A percentile compares a stretch with the other conserved stretches of the same genome.
These are phyloP conservation scores for Drosophila anomelani DNA, from an alignment of 2,888 invertebrate species.

Conservation along the genomic window DNA sequence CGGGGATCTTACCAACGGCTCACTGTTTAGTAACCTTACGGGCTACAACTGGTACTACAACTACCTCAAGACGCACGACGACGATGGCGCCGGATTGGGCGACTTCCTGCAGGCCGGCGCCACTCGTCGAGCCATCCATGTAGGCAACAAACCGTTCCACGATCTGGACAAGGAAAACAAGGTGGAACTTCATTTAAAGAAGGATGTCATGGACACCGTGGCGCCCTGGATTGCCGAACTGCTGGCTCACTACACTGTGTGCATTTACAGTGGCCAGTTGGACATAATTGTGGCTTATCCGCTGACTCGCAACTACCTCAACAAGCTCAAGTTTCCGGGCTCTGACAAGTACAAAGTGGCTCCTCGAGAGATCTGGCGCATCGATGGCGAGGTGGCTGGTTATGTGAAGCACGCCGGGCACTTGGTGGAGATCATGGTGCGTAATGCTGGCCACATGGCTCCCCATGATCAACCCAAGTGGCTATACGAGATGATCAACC, in stretches of 20 bases:
- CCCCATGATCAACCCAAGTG: constrained; percentile 92
- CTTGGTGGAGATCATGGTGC: constrained; percentile 90
- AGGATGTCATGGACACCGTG: constrained; percentile 93
- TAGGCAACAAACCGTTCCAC: constrained; percentile 91
- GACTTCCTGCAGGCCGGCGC: constrained; percentile 82
- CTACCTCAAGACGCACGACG: constrained; percentile 86
- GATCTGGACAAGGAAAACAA: constrained; percentile 83
- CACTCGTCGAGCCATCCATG: constrained; percentile 91
- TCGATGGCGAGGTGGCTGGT: constrained; percentile 89
- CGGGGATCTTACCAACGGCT: constrained; percentile 86
- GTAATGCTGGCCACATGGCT: constrained; percentile 93
- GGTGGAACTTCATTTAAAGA: constrained; percentile 90
- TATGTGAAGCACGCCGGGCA: constrained; percentile 90
- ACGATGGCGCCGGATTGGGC: constrained; percentile 86
- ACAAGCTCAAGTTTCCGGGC: constrained; percentile 89
- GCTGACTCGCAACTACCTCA: constrained; percentile 91
- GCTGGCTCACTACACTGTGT: constrained; percentile 86
- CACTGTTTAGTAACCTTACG: constrained; percentile 87
- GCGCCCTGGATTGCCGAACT: constrained; percentile 90
- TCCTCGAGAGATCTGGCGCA: constrained; percentile 89
- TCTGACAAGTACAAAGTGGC: constrained; percentile 88
- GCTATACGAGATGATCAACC: constrained; percentile 89
- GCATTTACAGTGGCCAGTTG: constrained; percentile 95
- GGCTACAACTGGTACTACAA: constrained; percentile 83
- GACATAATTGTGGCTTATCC: constrained; percentile 97